phyloP scores from a whole-genome alignment of 2,888 invertebrate species.

The Matsumyia berberina region DNA sequence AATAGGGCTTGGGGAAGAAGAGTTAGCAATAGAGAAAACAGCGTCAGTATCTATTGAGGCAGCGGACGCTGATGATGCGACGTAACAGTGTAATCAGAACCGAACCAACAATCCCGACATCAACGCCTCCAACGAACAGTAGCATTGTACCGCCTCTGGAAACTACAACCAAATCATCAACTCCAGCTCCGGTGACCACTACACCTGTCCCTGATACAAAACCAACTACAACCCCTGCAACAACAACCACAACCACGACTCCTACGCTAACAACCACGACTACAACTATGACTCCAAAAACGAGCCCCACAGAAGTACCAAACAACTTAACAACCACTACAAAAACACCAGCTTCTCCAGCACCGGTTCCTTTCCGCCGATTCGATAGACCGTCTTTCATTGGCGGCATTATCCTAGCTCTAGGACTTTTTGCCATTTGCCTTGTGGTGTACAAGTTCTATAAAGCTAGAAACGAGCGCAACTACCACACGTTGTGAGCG shows the following conservation, averaged over 20 bases:
- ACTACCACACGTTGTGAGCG: slow-evolving; percentile 94
- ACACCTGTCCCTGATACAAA: slow-evolving; percentile 55
- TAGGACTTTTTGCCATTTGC: slow-evolving; percentile 91
- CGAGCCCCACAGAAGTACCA: slow-evolving; percentile 75
- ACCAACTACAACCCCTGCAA: slow-evolving; percentile 77
- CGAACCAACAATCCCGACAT: slow-evolving; percentile 13
- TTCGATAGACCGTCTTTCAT: slow-evolving; percentile 92
- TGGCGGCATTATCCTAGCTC: slow-evolving; percentile 93
- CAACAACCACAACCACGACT: slow-evolving; percentile 74
- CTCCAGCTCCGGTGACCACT: slow-evolving; percentile 77
- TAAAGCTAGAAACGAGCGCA: slow-evolving; percentile 92
- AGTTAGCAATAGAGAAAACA: not conserved
- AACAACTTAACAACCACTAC: slow-evolving; percentile 77
- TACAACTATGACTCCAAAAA: slow-evolving; percentile 69
- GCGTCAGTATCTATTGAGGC: not conserved
- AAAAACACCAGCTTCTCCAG: slow-evolving; percentile 79
- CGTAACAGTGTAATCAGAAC: not conserved
- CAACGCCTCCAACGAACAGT: slow-evolving; percentile 16
- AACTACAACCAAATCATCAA: slow-evolving; percentile 72
- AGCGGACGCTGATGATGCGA: not conserved
- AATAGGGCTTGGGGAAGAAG: not conserved
- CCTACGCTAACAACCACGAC: slow-evolving; percentile 77
- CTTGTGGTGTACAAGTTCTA: slow-evolving; percentile 95
- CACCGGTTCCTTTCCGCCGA: slow-evolving; percentile 84
- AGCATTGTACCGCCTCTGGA: slow-evolving; percentile 31